These are phyloP conservation scores for Coptotermes formosanus DNA, from an alignment of 1,140 invertebrate genomes.

Conservation along the genomic window DNA sequence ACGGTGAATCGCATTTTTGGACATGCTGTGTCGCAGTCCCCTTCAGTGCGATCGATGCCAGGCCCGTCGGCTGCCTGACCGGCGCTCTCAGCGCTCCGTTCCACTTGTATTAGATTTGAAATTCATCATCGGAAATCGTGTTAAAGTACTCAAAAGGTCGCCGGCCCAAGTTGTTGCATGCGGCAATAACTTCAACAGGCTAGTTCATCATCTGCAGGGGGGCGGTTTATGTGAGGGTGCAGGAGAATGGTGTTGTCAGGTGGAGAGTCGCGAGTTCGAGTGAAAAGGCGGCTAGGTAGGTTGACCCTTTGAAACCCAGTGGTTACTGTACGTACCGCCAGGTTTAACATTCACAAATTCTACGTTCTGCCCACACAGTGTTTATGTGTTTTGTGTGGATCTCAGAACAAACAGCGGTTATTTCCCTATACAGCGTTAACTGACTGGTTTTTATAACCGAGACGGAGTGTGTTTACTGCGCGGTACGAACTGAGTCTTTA, in stretches of 20 bases:
- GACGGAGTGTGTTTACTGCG: no score
- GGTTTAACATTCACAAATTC: no score
- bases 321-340: no score
- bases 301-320: no score
- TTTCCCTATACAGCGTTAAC: no score
- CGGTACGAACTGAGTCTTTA: no score
- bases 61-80: not conserved
- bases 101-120: slow-evolving; percentile 16
- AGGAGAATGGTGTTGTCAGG: not conserved
- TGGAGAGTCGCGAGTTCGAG: not conserved
- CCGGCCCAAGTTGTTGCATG: slow-evolving; percentile 8
- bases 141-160: not conserved
- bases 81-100: not conserved
- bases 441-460: no score
- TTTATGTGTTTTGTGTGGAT: no score
- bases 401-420: no score
- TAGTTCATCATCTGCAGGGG: slow-evolving; percentile 1
- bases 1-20: not conserved
- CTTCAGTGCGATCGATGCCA: not conserved
- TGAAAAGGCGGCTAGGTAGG: no score
- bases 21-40: not conserved
- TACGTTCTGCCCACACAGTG: no score
- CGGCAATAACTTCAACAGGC: slow-evolving; percentile 9
- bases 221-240: not conserved
- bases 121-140: slow-evolving; percentile 18